Base-by-base conservation (phyloP, 2,113 vertebrate species). In the Helogale parvula region DNA sequence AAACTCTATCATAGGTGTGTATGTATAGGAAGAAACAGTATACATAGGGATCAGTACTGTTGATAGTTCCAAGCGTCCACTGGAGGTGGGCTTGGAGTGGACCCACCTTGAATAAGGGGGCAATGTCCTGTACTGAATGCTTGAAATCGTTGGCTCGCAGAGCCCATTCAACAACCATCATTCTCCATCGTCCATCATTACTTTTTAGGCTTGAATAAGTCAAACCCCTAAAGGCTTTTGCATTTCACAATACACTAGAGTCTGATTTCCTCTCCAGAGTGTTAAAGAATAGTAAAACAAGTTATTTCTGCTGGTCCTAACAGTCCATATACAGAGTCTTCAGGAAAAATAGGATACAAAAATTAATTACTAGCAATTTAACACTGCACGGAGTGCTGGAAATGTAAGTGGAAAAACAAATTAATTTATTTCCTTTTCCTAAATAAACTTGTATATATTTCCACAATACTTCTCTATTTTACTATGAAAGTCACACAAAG, bases 201-300 rank as follows among this genome's bases (percentile, higher is more conserved):
- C 52, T 57, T 71, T 74, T 89, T 57, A 85, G 79, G 12, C n/a
- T 81, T 27, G 52, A 94, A 38, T 45, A 85, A 83, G 57, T 76
- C 80, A 29, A 65, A 90, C 81, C 80, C 91, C 79, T 90, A 89
- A 80, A 98, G 86, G 69, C 65, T 66, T 96, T 96, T 97, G 50
- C 66, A 82, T 97, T 98, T 79, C 97, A 95, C 97, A 98, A 52
- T 91, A 87, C 87, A 93, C 96, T 68, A n/a, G 97, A 97, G 94
- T 97, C 93, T 94, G 83, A 96, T 79, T 89, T 95, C 92, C 95
- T 97, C 92, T 94, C 90, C 71, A 68, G 92, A 69, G 93, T 84
- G 52, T 83, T 94, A 88, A 47, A 47, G 85, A 35, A 66, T 4
- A 96, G 91, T 71, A 35, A 92, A 93, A 83, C 74, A 72, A 68